phyloP scores from a whole-genome alignment of 2,888 invertebrate species.

The Geophilus truncorum region DNA sequence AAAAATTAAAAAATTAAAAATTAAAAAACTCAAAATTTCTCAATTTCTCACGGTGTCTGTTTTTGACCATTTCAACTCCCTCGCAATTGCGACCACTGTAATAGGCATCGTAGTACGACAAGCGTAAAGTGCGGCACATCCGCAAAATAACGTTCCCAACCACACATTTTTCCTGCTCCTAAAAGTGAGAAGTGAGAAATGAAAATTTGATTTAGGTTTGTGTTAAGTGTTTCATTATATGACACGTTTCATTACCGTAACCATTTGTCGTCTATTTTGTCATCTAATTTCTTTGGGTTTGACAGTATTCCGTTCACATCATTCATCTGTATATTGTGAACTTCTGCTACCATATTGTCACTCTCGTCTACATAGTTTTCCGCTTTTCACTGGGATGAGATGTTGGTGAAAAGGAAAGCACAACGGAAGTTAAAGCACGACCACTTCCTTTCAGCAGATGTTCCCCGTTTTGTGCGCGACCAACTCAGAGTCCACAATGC shows the following conservation, averaged over 20 bases:
- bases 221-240: neutral
- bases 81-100: constrained; percentile 58
- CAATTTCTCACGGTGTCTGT: constrained; percentile 53
- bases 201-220: neutral
- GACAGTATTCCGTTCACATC: neutral
- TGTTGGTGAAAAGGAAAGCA: neutral
- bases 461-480: no score
- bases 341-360: neutral
- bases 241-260: neutral
- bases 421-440: no score
- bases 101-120: constrained; percentile 64
- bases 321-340: neutral
- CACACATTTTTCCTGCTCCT: constrained; percentile 53
- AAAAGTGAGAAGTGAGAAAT: neutral
- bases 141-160: constrained; percentile 58
- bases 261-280: constrained; percentile 3
- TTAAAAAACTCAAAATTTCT: constrained; percentile 27
- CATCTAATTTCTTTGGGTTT: neutral
- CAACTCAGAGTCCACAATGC: no score
- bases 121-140: constrained; percentile 62
- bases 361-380: neutral
- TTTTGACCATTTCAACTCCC: constrained; percentile 63
- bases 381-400: no score
- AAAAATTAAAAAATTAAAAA: neutral
- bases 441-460: no score